These are phyloP conservation scores for Argentina silus DNA, from an alignment of 2,797 vertebrate species.

Conservation along the genomic window DNA sequence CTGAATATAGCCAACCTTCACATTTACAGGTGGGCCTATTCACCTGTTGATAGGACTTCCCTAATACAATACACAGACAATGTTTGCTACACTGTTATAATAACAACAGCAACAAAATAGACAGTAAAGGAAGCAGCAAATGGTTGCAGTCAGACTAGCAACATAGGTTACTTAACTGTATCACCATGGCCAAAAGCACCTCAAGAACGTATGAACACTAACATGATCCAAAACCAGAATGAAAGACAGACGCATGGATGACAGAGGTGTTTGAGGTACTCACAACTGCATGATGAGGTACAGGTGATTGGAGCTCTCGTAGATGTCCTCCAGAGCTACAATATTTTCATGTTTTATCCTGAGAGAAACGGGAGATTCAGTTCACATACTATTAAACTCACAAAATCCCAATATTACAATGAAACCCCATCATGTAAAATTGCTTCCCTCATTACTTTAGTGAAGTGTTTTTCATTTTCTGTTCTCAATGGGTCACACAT, in stretches of 20 bases:
- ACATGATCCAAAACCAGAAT: slow-evolving; percentile 22
- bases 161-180: slow-evolving; percentile 4
- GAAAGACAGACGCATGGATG: slow-evolving; percentile 2
- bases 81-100: too few species aligned
- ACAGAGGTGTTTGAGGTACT: slow-evolving; percentile 73
- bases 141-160: too few species aligned
- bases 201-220: slow-evolving; percentile 30
- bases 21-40: not conserved
- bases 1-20: not conserved
- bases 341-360: slow-evolving; percentile 99
- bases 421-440: slow-evolving; percentile 12
- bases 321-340: slow-evolving; percentile 98
- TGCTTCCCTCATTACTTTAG: slow-evolving; percentile 4
- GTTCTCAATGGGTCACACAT: not conserved
- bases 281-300: slow-evolving; percentile 99
- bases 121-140: not conserved
- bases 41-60: too few species aligned
- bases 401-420: slow-evolving; percentile 37
- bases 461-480: not conserved
- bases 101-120: too few species aligned
- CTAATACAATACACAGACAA: too few species aligned
- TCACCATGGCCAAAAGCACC: slow-evolving; percentile 6
- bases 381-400: slow-evolving; percentile 23
- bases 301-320: slow-evolving; percentile 95
- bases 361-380: slow-evolving; percentile 37